phyloP scores from a whole-genome alignment of 2,113 vertebrate species.

The Xiphorhynchus elegans region DNA sequence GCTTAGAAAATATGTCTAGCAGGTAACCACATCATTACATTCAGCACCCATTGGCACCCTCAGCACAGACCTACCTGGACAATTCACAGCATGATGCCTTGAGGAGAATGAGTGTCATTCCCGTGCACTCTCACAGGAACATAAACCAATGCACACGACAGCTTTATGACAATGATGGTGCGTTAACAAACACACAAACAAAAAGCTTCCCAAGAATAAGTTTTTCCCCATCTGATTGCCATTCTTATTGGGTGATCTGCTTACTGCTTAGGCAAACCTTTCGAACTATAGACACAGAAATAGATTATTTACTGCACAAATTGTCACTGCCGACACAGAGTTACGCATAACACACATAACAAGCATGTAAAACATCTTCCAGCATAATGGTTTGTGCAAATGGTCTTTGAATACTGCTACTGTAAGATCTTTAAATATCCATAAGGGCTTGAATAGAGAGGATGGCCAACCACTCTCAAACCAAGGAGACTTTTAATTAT shows the following conservation, averaged over 20 bases:
- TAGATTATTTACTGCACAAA: background rate
- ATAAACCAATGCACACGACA: background rate
- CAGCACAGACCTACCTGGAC: background rate
- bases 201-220: background rate
- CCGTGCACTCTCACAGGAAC: background rate
- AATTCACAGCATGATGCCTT: background rate
- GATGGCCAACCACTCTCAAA: background rate
- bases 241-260: background rate
- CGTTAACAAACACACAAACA: background rate
- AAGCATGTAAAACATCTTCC: background rate
- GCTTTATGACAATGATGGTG: fast-evolving
- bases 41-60: background rate
- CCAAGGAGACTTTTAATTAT: background rate
- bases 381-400: background rate
- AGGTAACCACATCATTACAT: background rate
- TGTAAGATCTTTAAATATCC: background rate
- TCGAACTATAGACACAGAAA: background rate
- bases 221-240: background rate
- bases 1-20: background rate
- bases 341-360: background rate
- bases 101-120: fast-evolving
- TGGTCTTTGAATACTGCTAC: background rate
- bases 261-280: background rate
- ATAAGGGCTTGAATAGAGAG: background rate
- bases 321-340: background rate